Evolutionary conservation across 2,113 vertebrate species (phyloP).

Genomic region (Engystomops pustulosus): DNA sequence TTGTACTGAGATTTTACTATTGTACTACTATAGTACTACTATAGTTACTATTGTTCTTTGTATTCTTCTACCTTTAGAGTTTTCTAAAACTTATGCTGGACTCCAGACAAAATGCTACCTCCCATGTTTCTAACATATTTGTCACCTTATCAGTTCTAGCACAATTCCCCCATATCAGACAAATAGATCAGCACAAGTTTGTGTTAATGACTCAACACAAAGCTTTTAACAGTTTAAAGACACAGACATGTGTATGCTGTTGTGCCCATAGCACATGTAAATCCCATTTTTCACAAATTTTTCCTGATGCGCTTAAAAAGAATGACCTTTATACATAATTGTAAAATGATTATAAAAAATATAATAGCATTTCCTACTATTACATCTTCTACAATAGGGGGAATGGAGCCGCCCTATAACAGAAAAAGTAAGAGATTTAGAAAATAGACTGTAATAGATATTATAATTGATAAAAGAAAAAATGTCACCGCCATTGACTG

Average conservation of each 20-base stretch:
- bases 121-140: background rate
- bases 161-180: background rate
- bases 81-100: background rate
- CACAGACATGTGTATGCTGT: background rate
- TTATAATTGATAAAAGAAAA: background rate
- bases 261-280: too few relatives aligned
- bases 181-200: constrained; percentile 13
- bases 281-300: too few relatives aligned
- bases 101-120: background rate
- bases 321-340: background rate
- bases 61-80: background rate
- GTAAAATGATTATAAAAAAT: background rate
- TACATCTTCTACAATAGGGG: background rate
- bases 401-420: background rate
- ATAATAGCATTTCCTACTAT: constrained; percentile 11
- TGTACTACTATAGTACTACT: too few relatives aligned
- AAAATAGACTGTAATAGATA: background rate
- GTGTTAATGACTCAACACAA: constrained; percentile 37
- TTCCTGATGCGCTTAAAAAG: too few relatives aligned
- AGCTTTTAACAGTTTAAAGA: constrained; percentile 3
- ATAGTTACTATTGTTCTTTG: background rate
- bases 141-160: constrained; percentile 10
- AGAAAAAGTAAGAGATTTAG: background rate
- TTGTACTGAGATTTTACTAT: too few relatives aligned
- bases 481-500: background rate